Conservation (phyloP, 2,113 vertebrate genomes). For the Chunga burmeisteri region DNA sequence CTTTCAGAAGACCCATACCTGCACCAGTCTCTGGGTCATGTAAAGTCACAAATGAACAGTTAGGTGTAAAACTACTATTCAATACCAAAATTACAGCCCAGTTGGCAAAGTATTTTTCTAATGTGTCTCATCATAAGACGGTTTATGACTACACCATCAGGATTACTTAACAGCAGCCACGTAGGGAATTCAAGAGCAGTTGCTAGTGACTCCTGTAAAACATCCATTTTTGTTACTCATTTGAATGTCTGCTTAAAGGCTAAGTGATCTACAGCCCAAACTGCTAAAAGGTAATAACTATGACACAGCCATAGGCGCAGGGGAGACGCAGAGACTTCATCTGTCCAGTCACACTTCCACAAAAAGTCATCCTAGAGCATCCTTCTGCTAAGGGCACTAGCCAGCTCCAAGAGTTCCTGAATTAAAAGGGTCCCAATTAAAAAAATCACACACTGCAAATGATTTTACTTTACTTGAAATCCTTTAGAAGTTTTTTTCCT, state of each 20-base stretch:
- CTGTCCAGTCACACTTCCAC: background rate
- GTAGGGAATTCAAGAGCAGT: background rate
- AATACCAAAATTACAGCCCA: background rate
- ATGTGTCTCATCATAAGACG: background rate
- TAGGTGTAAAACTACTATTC: background rate
- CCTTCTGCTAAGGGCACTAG: background rate
- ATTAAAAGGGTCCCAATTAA: background rate
- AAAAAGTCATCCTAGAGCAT: background rate
- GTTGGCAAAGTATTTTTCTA: background rate
- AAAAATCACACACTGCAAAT: background rate
- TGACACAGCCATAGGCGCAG: background rate
- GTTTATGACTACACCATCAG: background rate
- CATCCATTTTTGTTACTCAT: background rate
- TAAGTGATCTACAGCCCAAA: background rate
- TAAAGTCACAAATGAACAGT: background rate
- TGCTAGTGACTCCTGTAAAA: background rate
- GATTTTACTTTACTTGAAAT: background rate
- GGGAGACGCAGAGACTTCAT: rapidly evolving
- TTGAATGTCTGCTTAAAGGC: background rate
- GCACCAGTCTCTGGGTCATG: background rate
- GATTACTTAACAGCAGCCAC: background rate
- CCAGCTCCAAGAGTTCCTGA: background rate
- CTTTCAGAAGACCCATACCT: background rate
- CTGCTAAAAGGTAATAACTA: background rate
- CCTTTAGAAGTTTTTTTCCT: background rate